Percentiles rank a stretch among this genome's conserved stretches.
Evolutionary conservation across 2,888 invertebrate species (phyloP).

Genomic region (Odontothrips loti): DNA sequence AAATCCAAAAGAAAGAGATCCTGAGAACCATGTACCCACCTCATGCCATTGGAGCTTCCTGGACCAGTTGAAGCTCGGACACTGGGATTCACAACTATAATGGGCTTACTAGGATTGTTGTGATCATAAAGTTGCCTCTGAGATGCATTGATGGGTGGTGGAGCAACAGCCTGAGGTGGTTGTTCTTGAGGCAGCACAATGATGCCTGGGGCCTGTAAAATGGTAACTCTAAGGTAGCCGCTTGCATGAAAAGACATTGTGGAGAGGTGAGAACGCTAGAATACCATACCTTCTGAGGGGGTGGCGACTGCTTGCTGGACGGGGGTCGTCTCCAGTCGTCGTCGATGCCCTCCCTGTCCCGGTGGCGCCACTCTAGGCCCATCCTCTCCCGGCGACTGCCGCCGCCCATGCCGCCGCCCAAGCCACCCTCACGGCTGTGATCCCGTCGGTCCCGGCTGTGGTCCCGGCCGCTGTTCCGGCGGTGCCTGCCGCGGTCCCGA

Average conservation of each 20-base stretch:
- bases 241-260: too few relatives aligned
- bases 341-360: conserved; percentile 2
- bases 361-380: conserved; percentile 40
- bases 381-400: conserved; percentile 50
- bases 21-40: background rate
- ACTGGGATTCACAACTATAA: conserved; percentile 48
- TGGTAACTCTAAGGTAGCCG: background rate
- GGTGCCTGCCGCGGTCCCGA: conserved; percentile 34
- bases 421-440: conserved; percentile 45
- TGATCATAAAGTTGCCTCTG: conserved; percentile 59
- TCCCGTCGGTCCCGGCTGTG: conserved; percentile 52
- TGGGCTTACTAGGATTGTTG: conserved; percentile 66
- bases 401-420: conserved; percentile 44
- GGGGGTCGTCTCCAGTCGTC: conserved; percentile 1
- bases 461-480: conserved; percentile 47
- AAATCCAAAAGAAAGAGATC: too few relatives aligned
- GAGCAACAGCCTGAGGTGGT: conserved; percentile 35
- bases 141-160: conserved; percentile 40
- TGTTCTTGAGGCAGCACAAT: conserved; percentile 46
- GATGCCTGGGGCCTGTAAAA: conserved; percentile 46
- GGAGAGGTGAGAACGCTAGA: background rate
- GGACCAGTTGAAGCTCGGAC: conserved; percentile 47
- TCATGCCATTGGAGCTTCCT: conserved; percentile 42
- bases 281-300: background rate
- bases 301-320: conserved; percentile 3